Percentiles rank a stretch among this genome's conserved stretches.
Conservation (phyloP, 2,113 vertebrate species). For the Lonchura striata region DNA sequence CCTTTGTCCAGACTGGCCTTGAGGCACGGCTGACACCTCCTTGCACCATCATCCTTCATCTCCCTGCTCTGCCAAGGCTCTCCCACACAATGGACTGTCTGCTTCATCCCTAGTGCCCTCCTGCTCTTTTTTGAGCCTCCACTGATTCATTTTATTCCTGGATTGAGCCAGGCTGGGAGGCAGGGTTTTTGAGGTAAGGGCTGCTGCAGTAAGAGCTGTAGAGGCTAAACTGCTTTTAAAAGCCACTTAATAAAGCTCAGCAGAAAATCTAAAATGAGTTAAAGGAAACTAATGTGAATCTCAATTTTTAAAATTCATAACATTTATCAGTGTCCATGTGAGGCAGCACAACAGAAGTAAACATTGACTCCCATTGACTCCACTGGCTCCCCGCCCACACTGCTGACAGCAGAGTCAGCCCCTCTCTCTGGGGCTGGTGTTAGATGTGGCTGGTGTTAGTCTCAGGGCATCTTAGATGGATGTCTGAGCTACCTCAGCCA, state of each 20-base stretch:
- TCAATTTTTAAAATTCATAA: slow-evolving; percentile 61
- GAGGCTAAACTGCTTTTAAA: slow-evolving; percentile 41
- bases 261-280: slow-evolving; percentile 53
- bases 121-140: not conserved
- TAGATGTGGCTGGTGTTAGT: not conserved
- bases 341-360: not conserved
- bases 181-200: not conserved
- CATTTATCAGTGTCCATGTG: slow-evolving; percentile 24
- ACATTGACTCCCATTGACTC: slow-evolving; percentile 22
- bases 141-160: not conserved
- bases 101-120: not conserved
- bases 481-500: slow-evolving; percentile 3
- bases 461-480: slow-evolving; percentile 2
- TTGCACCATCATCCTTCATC: not conserved
- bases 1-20: not conserved
- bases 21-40: not conserved
- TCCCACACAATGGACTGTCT: rapidly evolving
- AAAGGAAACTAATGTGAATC: slow-evolving; percentile 52
- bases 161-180: not conserved
- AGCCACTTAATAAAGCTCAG: slow-evolving; percentile 59
- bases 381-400: not conserved
- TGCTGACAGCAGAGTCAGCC: slow-evolving; percentile 10
- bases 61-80: not conserved
- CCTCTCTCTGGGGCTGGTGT: not conserved
- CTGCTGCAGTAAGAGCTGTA: not conserved